Conservation (phyloP, 2,113 vertebrate species). For the Pterocles burchelli region DNA sequence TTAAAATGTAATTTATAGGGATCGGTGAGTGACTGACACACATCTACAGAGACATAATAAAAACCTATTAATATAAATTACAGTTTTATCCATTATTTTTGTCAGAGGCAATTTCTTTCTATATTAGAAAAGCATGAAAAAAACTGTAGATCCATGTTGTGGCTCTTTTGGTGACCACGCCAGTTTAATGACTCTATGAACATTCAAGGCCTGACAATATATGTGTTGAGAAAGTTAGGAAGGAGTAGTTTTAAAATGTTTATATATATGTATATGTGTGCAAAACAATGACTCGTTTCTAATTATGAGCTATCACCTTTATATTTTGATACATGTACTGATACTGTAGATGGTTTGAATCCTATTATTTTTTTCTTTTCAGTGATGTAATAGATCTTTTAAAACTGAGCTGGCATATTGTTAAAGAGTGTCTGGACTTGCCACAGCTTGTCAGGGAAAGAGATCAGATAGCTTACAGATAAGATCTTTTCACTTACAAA, state of each 20-base stretch:
- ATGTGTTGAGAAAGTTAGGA: neutral
- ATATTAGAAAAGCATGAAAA: neutral
- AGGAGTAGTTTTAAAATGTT: neutral
- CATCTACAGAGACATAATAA: neutral
- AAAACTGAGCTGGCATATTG: neutral
- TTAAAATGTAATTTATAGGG: conserved; percentile 38
- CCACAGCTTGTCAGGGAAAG: neutral
- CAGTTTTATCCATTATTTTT: neutral
- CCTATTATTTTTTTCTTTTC: neutral
- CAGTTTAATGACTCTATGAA: neutral
- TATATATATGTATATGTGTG: neutral
- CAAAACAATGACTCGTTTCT: neutral
- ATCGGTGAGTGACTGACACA: conserved; percentile 27
- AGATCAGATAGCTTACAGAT: neutral
- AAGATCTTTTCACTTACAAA: neutral
- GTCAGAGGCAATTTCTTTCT: neutral
- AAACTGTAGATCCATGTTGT: neutral
- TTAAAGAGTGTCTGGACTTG: neutral
- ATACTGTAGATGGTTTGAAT: neutral
- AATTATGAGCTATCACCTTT: neutral
- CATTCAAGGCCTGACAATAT: neutral
- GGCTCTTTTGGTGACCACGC: neutral
- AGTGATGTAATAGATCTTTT: neutral
- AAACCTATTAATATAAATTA: conserved; percentile 47
- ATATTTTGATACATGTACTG: neutral